A percentile compares a stretch with the other conserved stretches of the same genome.
Conservation (phyloP, 2,113 vertebrate genomes). For the Prunella fulvescens region DNA sequence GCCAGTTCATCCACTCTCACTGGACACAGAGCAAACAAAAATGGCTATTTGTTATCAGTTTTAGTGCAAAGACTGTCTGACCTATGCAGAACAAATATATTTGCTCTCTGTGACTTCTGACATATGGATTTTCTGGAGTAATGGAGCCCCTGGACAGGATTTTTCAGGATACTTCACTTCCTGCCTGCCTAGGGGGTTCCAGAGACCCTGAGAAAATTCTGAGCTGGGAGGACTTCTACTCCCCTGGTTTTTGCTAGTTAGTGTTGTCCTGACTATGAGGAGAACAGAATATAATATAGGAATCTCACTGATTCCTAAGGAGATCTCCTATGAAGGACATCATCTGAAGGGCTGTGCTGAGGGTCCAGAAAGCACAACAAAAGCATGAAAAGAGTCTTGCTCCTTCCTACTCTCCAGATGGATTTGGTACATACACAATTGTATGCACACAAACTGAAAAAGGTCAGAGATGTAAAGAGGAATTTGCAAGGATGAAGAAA, state of each 20-base stretch:
- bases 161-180: neutral
- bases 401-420: neutral
- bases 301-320: neutral
- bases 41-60: neutral
- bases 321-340: neutral
- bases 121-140: neutral
- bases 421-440: neutral
- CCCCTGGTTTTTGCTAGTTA: neutral
- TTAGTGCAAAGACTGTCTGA: neutral
- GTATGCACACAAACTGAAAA: neutral
- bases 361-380: neutral
- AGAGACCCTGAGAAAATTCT: neutral
- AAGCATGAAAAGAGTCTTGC: neutral
- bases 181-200: neutral
- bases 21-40: neutral
- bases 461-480: neutral
- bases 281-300: neutral
- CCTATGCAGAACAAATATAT: neutral
- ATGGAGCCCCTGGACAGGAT: neutral
- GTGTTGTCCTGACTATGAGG: neutral
- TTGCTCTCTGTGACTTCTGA: neutral
- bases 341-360: neutral
- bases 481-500: neutral
- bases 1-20: neutral
- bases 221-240: neutral